Evolutionary conservation across 2,113 vertebrate species (phyloP).

Genomic region (Pholis gunnellus): DNA sequence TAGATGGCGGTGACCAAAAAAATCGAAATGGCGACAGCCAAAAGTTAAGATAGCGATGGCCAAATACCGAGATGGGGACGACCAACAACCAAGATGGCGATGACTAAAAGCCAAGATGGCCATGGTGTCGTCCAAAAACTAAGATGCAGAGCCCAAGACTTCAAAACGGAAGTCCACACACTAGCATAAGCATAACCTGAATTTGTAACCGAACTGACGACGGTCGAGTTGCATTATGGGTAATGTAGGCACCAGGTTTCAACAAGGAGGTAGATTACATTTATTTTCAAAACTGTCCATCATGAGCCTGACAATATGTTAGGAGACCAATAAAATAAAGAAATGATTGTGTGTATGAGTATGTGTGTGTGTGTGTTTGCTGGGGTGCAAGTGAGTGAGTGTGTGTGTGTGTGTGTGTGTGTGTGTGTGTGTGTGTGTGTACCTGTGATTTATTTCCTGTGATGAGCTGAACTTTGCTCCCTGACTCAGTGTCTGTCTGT

Average conservation of each 20-base stretch:
- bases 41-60: too few relatives aligned
- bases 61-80: too few relatives aligned
- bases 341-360: not conserved
- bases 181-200: not conserved
- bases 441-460: constrained; percentile 51
- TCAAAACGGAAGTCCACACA: too few relatives aligned
- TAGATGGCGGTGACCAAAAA: too few relatives aligned
- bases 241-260: not conserved
- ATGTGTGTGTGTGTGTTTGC: not conserved
- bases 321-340: not conserved
- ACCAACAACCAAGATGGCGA: too few relatives aligned
- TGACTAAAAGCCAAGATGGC: too few relatives aligned
- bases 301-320: not conserved
- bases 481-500: constrained; percentile 60
- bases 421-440: not conserved
- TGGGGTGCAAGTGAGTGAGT: not conserved
- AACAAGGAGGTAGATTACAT: not conserved
- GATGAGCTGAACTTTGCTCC: constrained; percentile 62
- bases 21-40: not conserved
- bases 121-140: not conserved
- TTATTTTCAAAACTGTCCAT: not conserved
- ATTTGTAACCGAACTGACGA: not conserved
- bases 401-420: not conserved
- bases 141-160: not conserved
- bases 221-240: not conserved